Base-by-base conservation (phyloP, 2,888 invertebrate genomes). In the Acleris sparsana region DNA sequence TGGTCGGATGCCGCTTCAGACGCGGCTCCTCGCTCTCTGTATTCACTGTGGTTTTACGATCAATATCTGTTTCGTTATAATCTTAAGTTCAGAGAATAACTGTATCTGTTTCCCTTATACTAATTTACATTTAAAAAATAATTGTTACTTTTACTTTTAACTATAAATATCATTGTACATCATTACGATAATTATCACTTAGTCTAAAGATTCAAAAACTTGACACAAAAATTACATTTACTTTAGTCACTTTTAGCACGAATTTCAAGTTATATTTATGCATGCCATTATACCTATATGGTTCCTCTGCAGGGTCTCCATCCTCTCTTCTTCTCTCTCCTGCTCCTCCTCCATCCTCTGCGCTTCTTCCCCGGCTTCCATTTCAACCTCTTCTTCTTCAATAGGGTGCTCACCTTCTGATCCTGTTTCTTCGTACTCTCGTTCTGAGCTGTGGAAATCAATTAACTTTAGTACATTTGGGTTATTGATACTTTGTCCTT, bases 351-450 rank as follows among this genome's bases (percentile, higher is more conserved):
- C 89, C 44, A 87, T 71, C 76, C 86, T 83, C 46, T 86, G 87
- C 57, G 80, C 87, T 5, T 78, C 81, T 48, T 82, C 82, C 69
- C 85, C 86, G 60, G 87, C 93, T 78, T 93, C 93, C 63, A 78
- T 78, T 76, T 87, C 92, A 73, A 81, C 88, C 63, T 93, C 93
- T 67, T 84, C 78, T 68, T 96, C 96, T 52, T 94, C 96, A 39
- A 39, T 39, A 73, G 94, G 93, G 22, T 95, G 94, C 80, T 96
- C 96, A 46, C 94, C 94, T 76, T 96, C 95, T 22, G 95, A 96
- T 72, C 94, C 95, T 60, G 94, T 94, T 75, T 95, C 97, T 71
- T 95, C 93, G 56, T 93, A 93, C 69, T 93, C 96, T 80, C 96
- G 95, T 72, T 94, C 94, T 39, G 95, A 95, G 78, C 95, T 95